Percentiles rank a stretch among this genome's conserved stretches.
These are phyloP conservation scores for Scortum barcoo DNA, from an alignment of 2,113 vertebrate genomes.

Conservation along the genomic window DNA sequence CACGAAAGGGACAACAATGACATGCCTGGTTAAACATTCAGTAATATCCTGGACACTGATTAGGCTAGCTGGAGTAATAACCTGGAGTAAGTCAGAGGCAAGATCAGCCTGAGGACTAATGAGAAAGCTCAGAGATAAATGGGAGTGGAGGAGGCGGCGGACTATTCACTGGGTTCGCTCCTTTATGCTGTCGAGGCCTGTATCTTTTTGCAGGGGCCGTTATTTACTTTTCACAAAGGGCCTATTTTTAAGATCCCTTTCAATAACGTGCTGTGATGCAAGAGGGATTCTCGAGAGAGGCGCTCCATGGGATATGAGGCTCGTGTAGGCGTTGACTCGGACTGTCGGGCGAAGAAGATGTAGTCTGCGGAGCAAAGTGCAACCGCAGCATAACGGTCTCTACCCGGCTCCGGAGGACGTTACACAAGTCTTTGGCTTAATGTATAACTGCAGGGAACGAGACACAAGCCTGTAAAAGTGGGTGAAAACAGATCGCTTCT, in stretches of 20 bases:
- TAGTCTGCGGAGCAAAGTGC: slow-evolving; percentile 26
- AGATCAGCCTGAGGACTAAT: slow-evolving; percentile 46
- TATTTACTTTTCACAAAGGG: slow-evolving; percentile 47
- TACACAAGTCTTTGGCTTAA: slow-evolving; percentile 67
- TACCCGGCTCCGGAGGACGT: slow-evolving; percentile 18
- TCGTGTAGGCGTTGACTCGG: slow-evolving; percentile 25
- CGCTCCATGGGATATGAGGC: slow-evolving; percentile 11
- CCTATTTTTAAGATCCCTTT: slow-evolving; percentile 23
- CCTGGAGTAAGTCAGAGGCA: neutral
- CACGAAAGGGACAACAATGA: slow-evolving; percentile 2
- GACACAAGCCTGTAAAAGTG: slow-evolving; percentile 11
- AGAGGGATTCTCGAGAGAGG: neutral
- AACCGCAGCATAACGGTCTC: slow-evolving; percentile 24
- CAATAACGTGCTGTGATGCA: slow-evolving; percentile 4
- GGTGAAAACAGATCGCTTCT: neutral
- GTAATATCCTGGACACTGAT: slow-evolving; percentile 32
- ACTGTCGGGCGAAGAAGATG: neutral
- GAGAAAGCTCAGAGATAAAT: slow-evolving; percentile 53
- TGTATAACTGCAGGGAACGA: slow-evolving; percentile 57
- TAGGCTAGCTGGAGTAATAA: slow-evolving; percentile 39
- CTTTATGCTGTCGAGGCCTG: slow-evolving; percentile 4
- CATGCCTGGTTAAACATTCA: slow-evolving; percentile 26
- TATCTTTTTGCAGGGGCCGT: slow-evolving; percentile 17
- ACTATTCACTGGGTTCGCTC: slow-evolving; percentile 24
- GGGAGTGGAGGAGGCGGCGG: slow-evolving; percentile 23